Evolutionary conservation across 1,140 invertebrate species (phyloP), one percentile per base, ranked within the genome.

Genomic region (Cardiocondyla obscurior): DNA sequence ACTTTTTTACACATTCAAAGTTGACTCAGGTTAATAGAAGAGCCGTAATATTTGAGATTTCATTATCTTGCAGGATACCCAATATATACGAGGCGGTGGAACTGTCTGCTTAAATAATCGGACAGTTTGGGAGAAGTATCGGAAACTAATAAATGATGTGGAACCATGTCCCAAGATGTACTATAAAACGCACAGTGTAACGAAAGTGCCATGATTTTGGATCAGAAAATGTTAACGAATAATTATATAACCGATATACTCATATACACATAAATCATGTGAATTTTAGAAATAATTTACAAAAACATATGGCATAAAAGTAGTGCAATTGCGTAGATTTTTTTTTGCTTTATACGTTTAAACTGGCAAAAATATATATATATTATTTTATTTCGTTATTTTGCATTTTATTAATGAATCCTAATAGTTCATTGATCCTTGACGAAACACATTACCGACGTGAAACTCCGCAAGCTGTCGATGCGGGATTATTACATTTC

Each of bases 71-170:
- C 92, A 97, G 96, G 91, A 95, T 85, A 95, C 95, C 10, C 98
- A 99, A 94, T 95, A 96, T 74, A 92, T 94, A 0, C 95, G 98
- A 82, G 97, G 97, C 0, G 98, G 98, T 19, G 97, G 98, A 46
- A 97, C 97, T 0, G 96, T 98, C 6, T 99, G 98, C 90, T 92
- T 96, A 12, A 92, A 95, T 77, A 94, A 95, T 42, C 33, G 73
- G 1, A 83, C 90, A 16, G 90, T 96, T 7, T 96, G 96, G 92
- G 92, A 93, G 69, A 87, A 94, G 39, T 96, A 96, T 86, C 90
- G 92, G 7, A 84, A 94, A 30, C 69, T 92, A 3, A 91, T 95
- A 5, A 86, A 92, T 30, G 92, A 93, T 5, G 89, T 93, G 57
- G 95, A 95, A 86, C 89, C 90, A 36, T 94, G 94, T 86, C 90